phyloP scores from a whole-genome alignment of 2,113 vertebrate genomes.

The Heteronetta atricapilla region DNA sequence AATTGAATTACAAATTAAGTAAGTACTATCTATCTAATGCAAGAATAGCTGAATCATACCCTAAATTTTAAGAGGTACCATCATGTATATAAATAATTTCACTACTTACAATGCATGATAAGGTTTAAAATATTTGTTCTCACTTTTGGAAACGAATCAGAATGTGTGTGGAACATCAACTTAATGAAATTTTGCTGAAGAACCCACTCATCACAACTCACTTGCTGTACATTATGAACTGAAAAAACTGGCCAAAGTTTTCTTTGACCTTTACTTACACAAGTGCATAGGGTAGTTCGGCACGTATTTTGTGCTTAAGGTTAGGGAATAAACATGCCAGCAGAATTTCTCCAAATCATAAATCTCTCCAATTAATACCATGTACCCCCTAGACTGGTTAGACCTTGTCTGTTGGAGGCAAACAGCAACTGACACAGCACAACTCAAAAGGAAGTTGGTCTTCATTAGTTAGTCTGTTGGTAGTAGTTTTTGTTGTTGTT shows the following conservation, averaged over 20 bases:
- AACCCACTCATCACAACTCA: not conserved
- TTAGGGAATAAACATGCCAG: not conserved
- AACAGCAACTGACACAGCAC: not conserved
- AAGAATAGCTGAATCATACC: not conserved
- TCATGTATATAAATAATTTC: not conserved
- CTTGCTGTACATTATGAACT: not conserved
- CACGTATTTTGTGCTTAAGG: not conserved
- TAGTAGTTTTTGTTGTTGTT: too few relatives aligned
- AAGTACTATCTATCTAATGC: not conserved
- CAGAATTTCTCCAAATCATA: not conserved
- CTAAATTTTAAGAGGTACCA: not conserved
- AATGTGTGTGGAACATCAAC: not conserved
- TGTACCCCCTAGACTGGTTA: accelerated
- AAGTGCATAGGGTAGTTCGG: not conserved
- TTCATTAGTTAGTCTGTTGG: too few relatives aligned
- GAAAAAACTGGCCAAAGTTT: not conserved
- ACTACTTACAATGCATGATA: not conserved
- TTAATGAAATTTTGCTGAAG: not conserved
- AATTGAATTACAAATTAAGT: slow-evolving; percentile 35
- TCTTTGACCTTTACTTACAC: not conserved
- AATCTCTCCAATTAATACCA: not conserved
- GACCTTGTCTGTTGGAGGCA: not conserved
- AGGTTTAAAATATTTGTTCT: not conserved
- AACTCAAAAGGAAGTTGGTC: not conserved
- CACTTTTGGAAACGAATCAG: not conserved